Evolutionary conservation across 1,140 invertebrate genomes (phyloP).

Genomic region (Stratiolaelaps scimitus): DNA sequence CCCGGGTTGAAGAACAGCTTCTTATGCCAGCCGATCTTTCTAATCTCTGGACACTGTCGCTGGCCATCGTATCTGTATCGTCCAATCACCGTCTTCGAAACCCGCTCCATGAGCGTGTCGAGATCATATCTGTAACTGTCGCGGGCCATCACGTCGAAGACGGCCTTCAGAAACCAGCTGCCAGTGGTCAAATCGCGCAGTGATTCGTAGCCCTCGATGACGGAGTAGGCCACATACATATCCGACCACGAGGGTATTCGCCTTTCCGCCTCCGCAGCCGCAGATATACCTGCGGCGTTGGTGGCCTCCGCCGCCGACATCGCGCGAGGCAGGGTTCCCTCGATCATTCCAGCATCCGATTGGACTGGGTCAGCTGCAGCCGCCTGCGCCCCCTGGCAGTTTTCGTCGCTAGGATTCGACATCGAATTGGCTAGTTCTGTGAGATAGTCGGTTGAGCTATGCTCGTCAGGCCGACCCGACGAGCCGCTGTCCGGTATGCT

Average conservation of each 20-base stretch:
- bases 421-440: no score
- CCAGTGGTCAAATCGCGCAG: constrained; percentile 36
- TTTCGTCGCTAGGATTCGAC: no score
- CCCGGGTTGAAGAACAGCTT: constrained; percentile 31
- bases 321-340: background rate
- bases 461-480: background rate
- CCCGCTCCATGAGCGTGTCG: constrained; percentile 22
- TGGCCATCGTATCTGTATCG: constrained; percentile 34
- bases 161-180: constrained; percentile 38
- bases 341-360: background rate
- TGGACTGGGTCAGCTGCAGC: background rate
- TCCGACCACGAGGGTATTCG: constrained; percentile 28
- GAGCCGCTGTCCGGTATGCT: constrained; percentile 12
- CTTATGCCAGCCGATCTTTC: constrained; percentile 30
- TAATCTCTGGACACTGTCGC: constrained; percentile 29
- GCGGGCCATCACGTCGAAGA: constrained; percentile 36
- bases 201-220: constrained; percentile 36
- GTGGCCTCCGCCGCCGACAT: background rate
- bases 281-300: background rate
- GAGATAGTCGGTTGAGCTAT: background rate
- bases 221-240: constrained; percentile 31
- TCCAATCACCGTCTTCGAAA: constrained; percentile 22
- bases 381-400: no score
- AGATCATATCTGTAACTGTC: constrained; percentile 35
- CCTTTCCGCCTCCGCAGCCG: no score